These are phyloP conservation scores for Sus cebifrons DNA, from an alignment of 2,797 vertebrate genomes.

Conservation along the genomic window DNA sequence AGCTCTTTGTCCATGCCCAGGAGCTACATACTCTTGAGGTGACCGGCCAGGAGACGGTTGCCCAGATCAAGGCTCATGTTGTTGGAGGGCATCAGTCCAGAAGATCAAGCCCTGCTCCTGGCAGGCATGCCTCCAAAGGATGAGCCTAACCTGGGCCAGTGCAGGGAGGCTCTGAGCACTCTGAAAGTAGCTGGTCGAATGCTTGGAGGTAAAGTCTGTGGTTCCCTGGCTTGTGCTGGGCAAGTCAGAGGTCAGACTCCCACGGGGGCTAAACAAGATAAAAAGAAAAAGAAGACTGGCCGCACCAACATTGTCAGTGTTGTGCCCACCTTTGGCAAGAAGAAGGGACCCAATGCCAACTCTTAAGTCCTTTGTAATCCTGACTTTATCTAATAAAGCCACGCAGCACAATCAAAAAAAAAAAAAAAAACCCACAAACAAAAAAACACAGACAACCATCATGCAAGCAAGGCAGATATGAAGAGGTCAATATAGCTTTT, in stretches of 20 bases:
- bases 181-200: too few relatives aligned
- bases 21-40: too few relatives aligned
- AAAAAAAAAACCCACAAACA: not conserved
- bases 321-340: slow-evolving; percentile 97
- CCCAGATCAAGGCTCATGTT: too few relatives aligned
- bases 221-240: too few relatives aligned
- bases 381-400: slow-evolving; percentile 81
- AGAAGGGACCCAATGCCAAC: slow-evolving; percentile 98
- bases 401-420: not conserved
- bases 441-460: not conserved
- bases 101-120: too few relatives aligned
- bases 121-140: too few relatives aligned
- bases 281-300: slow-evolving; percentile 99
- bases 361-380: slow-evolving; percentile 91
- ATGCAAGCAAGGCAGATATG: not conserved
- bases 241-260: not conserved
- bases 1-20: too few relatives aligned
- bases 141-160: too few relatives aligned
- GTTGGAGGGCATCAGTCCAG: too few relatives aligned
- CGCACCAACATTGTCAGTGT: slow-evolving; percentile 97
- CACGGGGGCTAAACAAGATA: slow-evolving; percentile 97
- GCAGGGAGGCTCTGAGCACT: too few relatives aligned
- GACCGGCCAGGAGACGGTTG: too few relatives aligned
- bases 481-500: not conserved
- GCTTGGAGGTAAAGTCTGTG: too few relatives aligned